Percentiles rank a stretch among this genome's conserved stretches.
Evolutionary conservation across 2,797 vertebrate genomes (phyloP).

Genomic region (Sciurus carolinensis): DNA sequence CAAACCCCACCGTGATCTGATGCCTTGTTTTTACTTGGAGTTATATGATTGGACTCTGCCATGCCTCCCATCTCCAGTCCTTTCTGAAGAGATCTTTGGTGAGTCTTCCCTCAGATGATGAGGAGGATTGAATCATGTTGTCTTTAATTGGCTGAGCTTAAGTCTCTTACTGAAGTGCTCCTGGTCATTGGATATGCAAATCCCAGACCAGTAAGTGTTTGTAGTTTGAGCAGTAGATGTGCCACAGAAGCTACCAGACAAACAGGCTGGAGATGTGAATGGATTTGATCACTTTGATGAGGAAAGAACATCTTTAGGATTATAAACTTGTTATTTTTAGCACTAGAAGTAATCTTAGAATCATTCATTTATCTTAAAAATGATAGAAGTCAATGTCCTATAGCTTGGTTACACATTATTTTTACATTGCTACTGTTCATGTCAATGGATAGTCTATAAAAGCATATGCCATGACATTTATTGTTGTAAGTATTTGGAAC

Average conservation of each 20-base stretch:
- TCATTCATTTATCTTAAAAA: constrained; percentile 50
- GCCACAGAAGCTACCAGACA: neutral
- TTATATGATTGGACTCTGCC: neutral
- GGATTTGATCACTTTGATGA: neutral
- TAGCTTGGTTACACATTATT: constrained; percentile 24
- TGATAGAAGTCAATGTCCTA: neutral
- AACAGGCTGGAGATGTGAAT: neutral
- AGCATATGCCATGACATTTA: constrained; percentile 9
- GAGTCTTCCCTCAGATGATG: neutral
- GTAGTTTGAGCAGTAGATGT: neutral
- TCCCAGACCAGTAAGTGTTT: neutral
- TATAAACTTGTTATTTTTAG: constrained; percentile 15
- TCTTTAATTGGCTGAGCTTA: constrained; percentile 3
- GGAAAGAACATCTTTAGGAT: neutral
- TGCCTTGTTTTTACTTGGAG: neutral
- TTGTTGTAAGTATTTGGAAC: constrained; percentile 50
- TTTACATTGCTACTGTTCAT: neutral
- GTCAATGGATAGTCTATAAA: constrained; percentile 15
- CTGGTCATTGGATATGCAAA: constrained; percentile 15
- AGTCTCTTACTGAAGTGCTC: neutral
- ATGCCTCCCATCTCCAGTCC: neutral
- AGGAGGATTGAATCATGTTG: neutral
- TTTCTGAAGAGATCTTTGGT: constrained; percentile 1
- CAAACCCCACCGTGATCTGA: neutral
- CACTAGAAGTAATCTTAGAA: constrained; percentile 7